Conservation (phyloP, 1,140 invertebrate species). For the Hylaeus anthracinus region DNA sequence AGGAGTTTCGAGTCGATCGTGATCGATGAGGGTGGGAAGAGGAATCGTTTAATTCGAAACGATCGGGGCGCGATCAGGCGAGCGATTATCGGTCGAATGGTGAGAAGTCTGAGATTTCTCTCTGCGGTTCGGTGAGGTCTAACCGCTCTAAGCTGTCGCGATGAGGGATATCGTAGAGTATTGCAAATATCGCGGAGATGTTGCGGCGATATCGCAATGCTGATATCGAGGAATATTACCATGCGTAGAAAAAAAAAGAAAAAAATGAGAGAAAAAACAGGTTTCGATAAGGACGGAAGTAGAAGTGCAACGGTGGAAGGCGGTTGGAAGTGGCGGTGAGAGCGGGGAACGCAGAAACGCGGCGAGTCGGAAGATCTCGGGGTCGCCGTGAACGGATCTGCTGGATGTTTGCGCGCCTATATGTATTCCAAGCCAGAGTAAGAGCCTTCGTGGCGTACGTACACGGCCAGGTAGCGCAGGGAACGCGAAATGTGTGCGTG, state of each 20-base stretch:
- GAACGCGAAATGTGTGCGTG: constrained; percentile 32
- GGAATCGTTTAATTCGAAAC: neutral
- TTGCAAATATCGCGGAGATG: no score
- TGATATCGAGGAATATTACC: no score
- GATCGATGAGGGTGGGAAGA: neutral
- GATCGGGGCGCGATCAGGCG: neutral
- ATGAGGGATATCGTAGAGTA: no score
- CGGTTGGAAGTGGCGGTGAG: neutral
- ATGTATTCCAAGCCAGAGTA: constrained; percentile 35
- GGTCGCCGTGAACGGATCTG: constrained; percentile 24
- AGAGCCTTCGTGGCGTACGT: constrained; percentile 19
- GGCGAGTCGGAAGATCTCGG: constrained; percentile 23
- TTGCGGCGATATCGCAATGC: no score
- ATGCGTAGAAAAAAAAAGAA: neutral
- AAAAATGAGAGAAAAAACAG: neutral
- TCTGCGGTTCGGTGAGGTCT: no score
- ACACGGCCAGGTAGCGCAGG: constrained; percentile 24
- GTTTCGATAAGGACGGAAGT: constrained; percentile 24
- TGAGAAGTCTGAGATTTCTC: no score
- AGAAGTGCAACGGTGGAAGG: neutral
- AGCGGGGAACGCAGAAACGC: constrained; percentile 24
- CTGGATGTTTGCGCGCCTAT: constrained; percentile 44
- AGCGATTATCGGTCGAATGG: no score
- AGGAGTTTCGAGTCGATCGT: neutral
- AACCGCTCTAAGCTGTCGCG: no score